Evolutionary conservation across 2,113 vertebrate species (phyloP).

Genomic region (Chroicocephalus ridibundus): DNA sequence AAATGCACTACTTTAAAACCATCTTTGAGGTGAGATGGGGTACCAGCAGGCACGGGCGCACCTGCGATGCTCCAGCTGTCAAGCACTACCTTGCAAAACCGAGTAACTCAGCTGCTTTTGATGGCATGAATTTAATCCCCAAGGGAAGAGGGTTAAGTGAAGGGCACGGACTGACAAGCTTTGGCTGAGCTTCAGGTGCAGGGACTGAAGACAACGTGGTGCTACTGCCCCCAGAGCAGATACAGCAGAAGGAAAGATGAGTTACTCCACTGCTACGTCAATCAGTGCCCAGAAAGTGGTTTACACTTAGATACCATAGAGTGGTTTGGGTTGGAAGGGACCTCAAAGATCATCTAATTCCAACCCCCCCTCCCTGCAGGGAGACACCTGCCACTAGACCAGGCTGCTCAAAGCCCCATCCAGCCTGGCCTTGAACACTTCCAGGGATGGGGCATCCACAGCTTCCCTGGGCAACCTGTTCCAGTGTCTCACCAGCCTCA

Average conservation of each 20-base stretch:
- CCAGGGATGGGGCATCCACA: no score
- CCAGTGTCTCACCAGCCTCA: no score
- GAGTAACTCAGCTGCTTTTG: background rate
- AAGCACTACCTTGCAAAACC: background rate
- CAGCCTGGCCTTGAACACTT: no score
- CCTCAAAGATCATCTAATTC: no score
- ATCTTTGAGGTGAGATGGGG: background rate
- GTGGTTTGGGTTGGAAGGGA: no score
- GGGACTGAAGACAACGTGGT: background rate
- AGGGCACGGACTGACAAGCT: background rate
- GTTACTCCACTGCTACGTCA: background rate
- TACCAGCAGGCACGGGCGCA: background rate
- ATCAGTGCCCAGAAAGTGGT: background rate
- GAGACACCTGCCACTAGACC: no score
- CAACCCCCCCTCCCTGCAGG: no score
- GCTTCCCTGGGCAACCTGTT: no score
- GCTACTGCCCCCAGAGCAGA: background rate
- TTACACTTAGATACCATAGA: background rate
- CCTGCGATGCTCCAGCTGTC: background rate
- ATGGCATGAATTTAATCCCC: background rate
- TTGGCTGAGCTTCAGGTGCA: background rate
- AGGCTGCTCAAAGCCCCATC: no score
- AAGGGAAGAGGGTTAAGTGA: background rate
- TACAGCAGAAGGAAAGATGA: background rate
- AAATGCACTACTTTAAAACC: background rate